Evolutionary conservation across 2,113 vertebrate genomes (phyloP).

Genomic region (Gopherus flavomarginatus): DNA sequence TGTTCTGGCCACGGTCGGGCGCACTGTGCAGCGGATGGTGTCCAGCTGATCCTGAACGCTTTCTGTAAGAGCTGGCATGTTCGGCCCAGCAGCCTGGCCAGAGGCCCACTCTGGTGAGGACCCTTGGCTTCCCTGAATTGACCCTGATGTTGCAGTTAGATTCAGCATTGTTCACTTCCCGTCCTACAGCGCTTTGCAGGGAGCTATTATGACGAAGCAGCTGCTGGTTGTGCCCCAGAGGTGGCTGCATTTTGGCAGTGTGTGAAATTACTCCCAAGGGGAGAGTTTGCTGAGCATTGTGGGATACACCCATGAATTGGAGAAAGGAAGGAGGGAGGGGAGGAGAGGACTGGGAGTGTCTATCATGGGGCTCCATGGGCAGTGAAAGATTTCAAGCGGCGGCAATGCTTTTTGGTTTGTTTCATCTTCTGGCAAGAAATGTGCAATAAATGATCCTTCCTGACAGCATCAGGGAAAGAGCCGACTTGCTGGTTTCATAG

Average conservation of each 20-base stretch:
- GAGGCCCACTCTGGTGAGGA: no score
- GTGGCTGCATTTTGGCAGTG: not conserved
- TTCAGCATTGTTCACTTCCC: not conserved
- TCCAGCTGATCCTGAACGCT: not conserved
- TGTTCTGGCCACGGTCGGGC: not conserved
- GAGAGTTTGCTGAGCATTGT: not conserved
- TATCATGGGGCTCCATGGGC: not conserved
- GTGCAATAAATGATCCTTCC: not conserved
- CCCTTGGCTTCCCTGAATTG: not conserved
- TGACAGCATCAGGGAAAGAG: not conserved
- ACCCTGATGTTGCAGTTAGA: not conserved
- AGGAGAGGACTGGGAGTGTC: not conserved
- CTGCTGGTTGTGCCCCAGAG: not conserved
- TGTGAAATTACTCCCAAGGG: not conserved
- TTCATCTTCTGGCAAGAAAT: not conserved
- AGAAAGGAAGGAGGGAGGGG: constrained; percentile 10
- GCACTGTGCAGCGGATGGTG: not conserved
- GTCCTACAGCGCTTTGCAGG: not conserved
- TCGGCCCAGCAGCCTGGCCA: no score
- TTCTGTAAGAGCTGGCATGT: not conserved
- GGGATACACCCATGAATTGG: not conserved
- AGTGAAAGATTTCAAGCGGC: not conserved
- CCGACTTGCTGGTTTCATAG: not conserved
- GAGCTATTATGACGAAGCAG: not conserved
- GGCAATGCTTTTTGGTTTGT: not conserved